Base-by-base conservation (phyloP, 1,140 invertebrate species). In the Atta colombica region DNA sequence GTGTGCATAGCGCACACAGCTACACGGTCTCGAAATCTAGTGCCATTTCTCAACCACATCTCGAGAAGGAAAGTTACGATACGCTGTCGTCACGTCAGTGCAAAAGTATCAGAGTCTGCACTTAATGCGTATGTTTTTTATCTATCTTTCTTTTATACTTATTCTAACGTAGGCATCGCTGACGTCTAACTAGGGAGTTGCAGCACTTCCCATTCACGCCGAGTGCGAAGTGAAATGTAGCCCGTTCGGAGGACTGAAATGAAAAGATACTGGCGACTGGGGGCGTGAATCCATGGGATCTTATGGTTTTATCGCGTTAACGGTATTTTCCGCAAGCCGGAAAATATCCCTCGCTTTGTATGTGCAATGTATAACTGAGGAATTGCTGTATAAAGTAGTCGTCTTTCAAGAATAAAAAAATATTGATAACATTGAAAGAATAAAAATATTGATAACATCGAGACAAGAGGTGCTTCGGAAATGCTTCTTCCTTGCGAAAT, bases 81-180 rank as follows among this genome's bases (percentile, higher is more conserved):
- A 21, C n/a, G 18, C 51, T 39, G 16, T 77, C 74, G 80, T 89
- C 86, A 89, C 88, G 87, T 88, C 90, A 92, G 63, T 51, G 61
- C 35, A 49, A 58, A 25, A 21, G 21, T 18, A 53, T 31, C 49
- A 71, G 85, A 88, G 91, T 91, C 91, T 90, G 69, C 87, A 80
- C 74, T 86, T 84, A 90, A 77, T 63, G 10, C 18, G 25, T 12
- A 7, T 90, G 90, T 92, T 87, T 86, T 75, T 91, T 88, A 85
- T 92, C 89, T 90, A 86, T 90, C 89, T 89, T 74, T 86, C 88
- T 86, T 88, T 88, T 88, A 87, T 51, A 45, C 28, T 80, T 80
- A 75, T 51, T 35, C 21, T 4, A 16, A 25, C 16, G 80, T 21
- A 28, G 2, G n/a, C n/a, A 51, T 39, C 63, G 39, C n/a, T 84